Percentiles rank a stretch among this genome's conserved stretches.
phyloP scores from a whole-genome alignment of 1,140 invertebrate genomes.

The Brachionus koreanus region DNA sequence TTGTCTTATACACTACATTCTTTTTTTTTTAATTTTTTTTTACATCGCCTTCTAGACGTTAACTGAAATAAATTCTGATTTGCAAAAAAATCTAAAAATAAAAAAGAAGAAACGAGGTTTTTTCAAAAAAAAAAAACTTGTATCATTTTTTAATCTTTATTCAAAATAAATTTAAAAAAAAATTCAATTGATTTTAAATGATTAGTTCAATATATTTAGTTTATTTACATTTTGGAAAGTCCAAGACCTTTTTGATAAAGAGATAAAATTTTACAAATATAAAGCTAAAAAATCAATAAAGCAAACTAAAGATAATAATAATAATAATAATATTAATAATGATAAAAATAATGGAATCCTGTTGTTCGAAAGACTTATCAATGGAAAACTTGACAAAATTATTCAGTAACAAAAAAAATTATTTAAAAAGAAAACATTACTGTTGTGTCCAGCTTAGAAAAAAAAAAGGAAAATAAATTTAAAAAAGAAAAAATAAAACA shows the following conservation, averaged over 20 bases:
- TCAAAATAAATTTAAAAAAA: slow-evolving; percentile 9
- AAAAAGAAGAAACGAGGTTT: no score
- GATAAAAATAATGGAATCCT: not conserved
- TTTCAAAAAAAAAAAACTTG: no score
- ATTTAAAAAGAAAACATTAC: slow-evolving; percentile 2
- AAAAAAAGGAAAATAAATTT: not conserved
- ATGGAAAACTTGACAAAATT: slow-evolving; percentile 18
- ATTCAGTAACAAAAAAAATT: slow-evolving; percentile 18
- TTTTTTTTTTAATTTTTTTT: no score
- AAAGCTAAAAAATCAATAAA: slow-evolving; percentile 10
- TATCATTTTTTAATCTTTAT: not conserved
- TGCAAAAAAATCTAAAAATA: no score
- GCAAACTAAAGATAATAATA: not conserved
- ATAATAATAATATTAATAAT: no score
- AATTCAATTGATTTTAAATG: slow-evolving; percentile 5
- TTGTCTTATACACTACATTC: no score
- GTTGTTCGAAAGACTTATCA: slow-evolving; percentile 3
- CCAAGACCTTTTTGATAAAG: not conserved
- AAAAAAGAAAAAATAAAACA: not conserved
- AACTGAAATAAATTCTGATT: no score
- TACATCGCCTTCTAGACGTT: no score
- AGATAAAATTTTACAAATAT: slow-evolving; percentile 1
- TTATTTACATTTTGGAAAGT: not conserved
- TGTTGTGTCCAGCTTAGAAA: not conserved
- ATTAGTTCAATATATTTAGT: not conserved